A percentile compares a stretch with the other conserved stretches of the same genome.
phyloP scores from a whole-genome alignment of 2,888 invertebrate species.

The Pandemis cinnamomeana region DNA sequence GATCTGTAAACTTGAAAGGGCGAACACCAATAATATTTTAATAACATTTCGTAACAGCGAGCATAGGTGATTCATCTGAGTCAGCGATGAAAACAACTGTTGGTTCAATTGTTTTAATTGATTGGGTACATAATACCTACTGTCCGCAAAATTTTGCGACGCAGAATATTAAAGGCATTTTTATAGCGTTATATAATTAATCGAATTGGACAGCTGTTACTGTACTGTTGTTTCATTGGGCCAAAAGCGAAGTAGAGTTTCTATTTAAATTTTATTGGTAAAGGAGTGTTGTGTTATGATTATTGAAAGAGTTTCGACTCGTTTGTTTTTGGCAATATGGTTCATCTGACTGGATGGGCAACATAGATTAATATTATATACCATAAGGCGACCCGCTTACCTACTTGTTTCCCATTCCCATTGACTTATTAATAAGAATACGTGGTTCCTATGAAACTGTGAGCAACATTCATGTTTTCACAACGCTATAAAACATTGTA shows the following conservation, averaged over 20 bases:
- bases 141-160: constrained; percentile 24
- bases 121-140: constrained; percentile 7
- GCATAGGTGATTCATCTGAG: constrained; percentile 13
- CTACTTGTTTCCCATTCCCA: background rate
- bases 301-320: background rate
- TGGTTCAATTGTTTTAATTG: constrained; percentile 28
- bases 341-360: background rate
- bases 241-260: background rate
- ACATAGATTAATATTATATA: background rate
- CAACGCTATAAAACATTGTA: background rate
- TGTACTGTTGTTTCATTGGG: background rate
- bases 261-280: background rate
- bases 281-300: background rate
- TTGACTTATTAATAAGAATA: background rate
- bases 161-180: constrained; percentile 11
- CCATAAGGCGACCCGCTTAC: background rate
- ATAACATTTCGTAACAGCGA: constrained; percentile 10
- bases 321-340: background rate
- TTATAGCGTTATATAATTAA: constrained; percentile 20
- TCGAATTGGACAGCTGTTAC: constrained; percentile 16
- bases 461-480: background rate
- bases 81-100: constrained; percentile 13
- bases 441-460: background rate
- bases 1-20: constrained; percentile 5
- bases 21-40: background rate